Conservation (phyloP, 1,140 invertebrate species). For the Polypedilum pembai region DNA sequence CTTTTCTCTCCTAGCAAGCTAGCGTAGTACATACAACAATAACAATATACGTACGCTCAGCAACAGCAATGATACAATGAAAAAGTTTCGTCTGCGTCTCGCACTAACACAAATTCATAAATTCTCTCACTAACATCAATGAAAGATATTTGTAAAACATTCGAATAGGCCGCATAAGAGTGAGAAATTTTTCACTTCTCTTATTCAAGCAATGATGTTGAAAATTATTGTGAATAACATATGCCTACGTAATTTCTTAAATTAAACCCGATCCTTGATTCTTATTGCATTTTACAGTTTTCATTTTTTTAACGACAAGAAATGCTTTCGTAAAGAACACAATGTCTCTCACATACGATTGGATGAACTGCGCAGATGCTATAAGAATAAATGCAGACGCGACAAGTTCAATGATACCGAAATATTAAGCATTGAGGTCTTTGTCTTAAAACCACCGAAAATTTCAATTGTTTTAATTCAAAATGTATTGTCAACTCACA, state of each 20-base stretch:
- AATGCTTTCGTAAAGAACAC: neutral
- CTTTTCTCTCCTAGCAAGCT: neutral
- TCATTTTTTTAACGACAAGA: neutral
- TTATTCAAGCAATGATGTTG: neutral
- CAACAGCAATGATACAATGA: too few species aligned
- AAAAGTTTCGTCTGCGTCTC: too few species aligned
- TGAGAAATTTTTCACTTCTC: neutral
- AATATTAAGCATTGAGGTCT: neutral
- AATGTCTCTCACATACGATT: neutral
- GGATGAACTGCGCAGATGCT: neutral
- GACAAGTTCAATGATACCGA: constrained; percentile 4
- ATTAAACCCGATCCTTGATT: neutral
- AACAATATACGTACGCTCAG: too few species aligned
- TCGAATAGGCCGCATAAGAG: neutral
- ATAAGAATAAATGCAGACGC: neutral
- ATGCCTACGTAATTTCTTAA: constrained; percentile 11
- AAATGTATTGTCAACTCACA: neutral
- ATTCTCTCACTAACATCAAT: neutral
- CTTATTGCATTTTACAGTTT: constrained; percentile 5
- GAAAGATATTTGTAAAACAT: neutral
- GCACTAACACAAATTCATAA: neutral
- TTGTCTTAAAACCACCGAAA: neutral
- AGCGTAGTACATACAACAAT: too few species aligned
- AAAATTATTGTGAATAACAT: neutral
- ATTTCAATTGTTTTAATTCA: neutral